These are phyloP conservation scores for Stegana nigrithorax DNA, from an alignment of 2,888 invertebrate species.

Conservation along the genomic window DNA sequence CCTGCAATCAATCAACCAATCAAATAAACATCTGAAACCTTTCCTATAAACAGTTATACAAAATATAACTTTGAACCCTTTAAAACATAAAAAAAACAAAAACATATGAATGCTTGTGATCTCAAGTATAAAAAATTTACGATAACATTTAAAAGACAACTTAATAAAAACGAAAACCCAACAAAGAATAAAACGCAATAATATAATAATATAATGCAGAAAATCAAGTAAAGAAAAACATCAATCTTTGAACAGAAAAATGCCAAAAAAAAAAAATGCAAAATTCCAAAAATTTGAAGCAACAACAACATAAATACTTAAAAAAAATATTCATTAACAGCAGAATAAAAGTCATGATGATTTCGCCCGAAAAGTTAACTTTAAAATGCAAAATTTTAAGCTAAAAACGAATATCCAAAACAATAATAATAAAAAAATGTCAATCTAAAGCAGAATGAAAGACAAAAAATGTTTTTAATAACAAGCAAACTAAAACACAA, in stretches of 20 bases:
- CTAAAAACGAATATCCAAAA: constrained; percentile 16
- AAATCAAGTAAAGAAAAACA: constrained; percentile 32
- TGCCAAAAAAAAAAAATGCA: constrained; percentile 48
- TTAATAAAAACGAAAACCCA: constrained; percentile 22
- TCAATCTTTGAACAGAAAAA: constrained; percentile 2
- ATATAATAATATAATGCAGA: constrained; percentile 27
- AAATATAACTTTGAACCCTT: constrained; percentile 9
- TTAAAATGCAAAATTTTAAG: constrained; percentile 46
- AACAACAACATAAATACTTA: constrained; percentile 23
- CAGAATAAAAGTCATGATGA: no score
- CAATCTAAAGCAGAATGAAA: constrained; percentile 19
- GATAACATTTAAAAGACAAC: background rate
- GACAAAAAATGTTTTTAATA: constrained; percentile 35
- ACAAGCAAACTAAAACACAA: constrained; percentile 50
- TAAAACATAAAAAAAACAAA: constrained; percentile 24
- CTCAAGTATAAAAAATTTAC: constrained; percentile 56
- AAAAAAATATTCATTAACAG: constrained; percentile 16
- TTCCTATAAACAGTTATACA: constrained; percentile 21
- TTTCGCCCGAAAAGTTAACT: constrained; percentile 34
- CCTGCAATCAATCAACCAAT: no score
- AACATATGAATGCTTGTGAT: constrained; percentile 61
- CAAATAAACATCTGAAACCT: constrained; percentile 23
- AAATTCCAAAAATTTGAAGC: constrained; percentile 42
- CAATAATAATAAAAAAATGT: constrained; percentile 28
- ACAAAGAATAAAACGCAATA: constrained; percentile 19